Evolutionary conservation across 2,113 vertebrate species (phyloP), one percentile per base, ranked within the genome.

Genomic region (Oenanthe melanoleuca): DNA sequence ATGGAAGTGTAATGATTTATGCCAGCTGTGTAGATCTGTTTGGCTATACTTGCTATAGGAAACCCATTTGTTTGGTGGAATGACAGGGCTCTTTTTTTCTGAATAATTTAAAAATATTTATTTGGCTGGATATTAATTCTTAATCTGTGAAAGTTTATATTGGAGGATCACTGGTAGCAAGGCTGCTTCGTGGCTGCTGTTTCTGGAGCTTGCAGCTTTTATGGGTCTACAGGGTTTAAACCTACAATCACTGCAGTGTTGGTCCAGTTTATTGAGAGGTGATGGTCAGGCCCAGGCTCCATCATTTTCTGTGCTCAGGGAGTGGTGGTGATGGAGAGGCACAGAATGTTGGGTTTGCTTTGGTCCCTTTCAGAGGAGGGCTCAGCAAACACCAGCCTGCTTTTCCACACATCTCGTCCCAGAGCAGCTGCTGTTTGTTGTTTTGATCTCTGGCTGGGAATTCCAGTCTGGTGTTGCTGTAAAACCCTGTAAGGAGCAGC

Each of bases 61-160:
- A 93, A 90, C 63, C 60, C n/a, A 86, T 92, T 87, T 93, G 14
- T 91, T 92, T 81, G 37, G 69, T 71, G 37, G 11, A 66, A 86
- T 37, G 63, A 56, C 38, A 73, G 14, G 26, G 40, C 38, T 55
- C 18, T 70, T 70, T 80, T n/a, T 66, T 66, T 55, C 2, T 18
- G 33, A 49, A 49, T 60, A 63, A 75, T 49, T 65, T 63, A 13
- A 88, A 94, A 83, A 24, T 70, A 70, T 70, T 66, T 80, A 61
- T 92, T 88, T 44, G 50, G 13, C 24, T 66, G 5, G 13, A 61
- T 77, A 80, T 91, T 60, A 85, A 74, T 89, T 88, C 59, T 42
- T 74, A 74, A 26, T 74, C 57, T 34, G 29, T 70, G 63, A 78
- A n/a, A 38, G 55, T 70, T 88, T 26, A 0, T 34, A 20, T 78